Percentiles rank a stretch among this genome's conserved stretches.
Conservation (phyloP, 2,797 vertebrate species). For the Pangasius sanitwongsei region DNA sequence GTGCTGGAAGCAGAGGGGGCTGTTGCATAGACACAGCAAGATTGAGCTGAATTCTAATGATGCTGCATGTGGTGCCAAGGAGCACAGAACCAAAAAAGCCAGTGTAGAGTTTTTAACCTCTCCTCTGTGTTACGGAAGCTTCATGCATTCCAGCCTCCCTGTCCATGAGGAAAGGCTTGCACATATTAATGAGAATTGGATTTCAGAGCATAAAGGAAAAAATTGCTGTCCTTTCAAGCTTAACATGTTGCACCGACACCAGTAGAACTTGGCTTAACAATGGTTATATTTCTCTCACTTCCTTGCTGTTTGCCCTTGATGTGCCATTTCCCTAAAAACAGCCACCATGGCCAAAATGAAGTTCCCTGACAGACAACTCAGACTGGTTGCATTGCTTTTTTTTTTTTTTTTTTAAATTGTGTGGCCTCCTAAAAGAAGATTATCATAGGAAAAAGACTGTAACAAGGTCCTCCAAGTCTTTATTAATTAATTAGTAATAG, state of each 20-base stretch:
- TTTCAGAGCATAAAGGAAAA: constrained; percentile 57
- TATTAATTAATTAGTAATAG: constrained; percentile 36
- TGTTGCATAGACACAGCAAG: constrained; percentile 64
- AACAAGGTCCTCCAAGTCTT: constrained; percentile 10
- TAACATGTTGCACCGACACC: constrained; percentile 37
- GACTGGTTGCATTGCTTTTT: not conserved
- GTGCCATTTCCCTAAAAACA: not conserved
- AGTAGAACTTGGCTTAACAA: constrained; percentile 11
- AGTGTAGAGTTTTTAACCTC: constrained; percentile 42
- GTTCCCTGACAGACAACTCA: not conserved
- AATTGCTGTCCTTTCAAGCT: constrained; percentile 45
- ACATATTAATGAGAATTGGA: constrained; percentile 63
- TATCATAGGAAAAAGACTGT: not conserved
- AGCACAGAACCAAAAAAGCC: constrained; percentile 57
- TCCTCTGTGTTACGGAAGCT: constrained; percentile 45
- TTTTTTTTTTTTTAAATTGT: no score
- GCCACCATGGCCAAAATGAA: not conserved
- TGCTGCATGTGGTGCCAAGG: constrained; percentile 64
- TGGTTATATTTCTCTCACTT: not conserved
- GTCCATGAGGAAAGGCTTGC: constrained; percentile 53
- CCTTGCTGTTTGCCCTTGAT: not conserved
- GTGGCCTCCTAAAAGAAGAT: not conserved
- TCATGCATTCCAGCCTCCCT: constrained; percentile 35
- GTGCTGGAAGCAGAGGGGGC: constrained; percentile 56
- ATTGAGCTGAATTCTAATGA: constrained; percentile 67